Evolutionary conservation across 2,888 invertebrate genomes (phyloP).

Genomic region (Aphodius granarius): DNA sequence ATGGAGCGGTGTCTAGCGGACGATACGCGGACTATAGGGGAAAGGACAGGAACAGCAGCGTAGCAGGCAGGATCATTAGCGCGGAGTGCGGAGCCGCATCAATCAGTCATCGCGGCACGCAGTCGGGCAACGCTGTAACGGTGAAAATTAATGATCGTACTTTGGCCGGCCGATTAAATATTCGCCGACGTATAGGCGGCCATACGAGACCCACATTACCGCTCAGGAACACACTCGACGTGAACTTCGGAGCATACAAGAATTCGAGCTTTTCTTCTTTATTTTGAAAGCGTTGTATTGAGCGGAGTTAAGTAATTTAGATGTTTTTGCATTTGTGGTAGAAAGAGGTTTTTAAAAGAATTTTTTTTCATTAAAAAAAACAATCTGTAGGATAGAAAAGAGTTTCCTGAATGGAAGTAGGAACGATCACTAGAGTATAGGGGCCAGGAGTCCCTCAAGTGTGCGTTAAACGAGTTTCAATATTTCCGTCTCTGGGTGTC

Average conservation of each 20-base stretch:
- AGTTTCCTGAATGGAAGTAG: too few species aligned
- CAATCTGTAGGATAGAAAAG: too few species aligned
- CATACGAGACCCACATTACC: constrained; percentile 1
- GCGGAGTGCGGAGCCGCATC: constrained; percentile 44
- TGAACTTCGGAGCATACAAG: not conserved
- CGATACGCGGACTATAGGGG: not conserved
- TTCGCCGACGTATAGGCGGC: not conserved
- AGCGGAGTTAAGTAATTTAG: too few species aligned
- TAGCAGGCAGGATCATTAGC: constrained; percentile 40
- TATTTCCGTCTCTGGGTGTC: too few species aligned
- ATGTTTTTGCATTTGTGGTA: too few species aligned
- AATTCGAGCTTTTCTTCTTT: too few species aligned
- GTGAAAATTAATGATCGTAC: constrained; percentile 44
- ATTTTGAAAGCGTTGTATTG: too few species aligned
- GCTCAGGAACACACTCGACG: constrained; percentile 41
- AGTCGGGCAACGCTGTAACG: constrained; percentile 39
- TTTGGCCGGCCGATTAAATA: constrained; percentile 29
- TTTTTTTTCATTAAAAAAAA: too few species aligned
- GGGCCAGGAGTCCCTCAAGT: too few species aligned
- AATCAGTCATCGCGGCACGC: constrained; percentile 46
- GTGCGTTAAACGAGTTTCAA: too few species aligned
- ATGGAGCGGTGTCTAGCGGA: not conserved
- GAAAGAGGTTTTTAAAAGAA: too few species aligned
- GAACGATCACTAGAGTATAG: too few species aligned
- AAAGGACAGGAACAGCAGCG: not conserved